Evolutionary conservation across 2,888 invertebrate species (phyloP), one percentile per base, ranked within the genome.

Genomic region (Nineta flava): DNA sequence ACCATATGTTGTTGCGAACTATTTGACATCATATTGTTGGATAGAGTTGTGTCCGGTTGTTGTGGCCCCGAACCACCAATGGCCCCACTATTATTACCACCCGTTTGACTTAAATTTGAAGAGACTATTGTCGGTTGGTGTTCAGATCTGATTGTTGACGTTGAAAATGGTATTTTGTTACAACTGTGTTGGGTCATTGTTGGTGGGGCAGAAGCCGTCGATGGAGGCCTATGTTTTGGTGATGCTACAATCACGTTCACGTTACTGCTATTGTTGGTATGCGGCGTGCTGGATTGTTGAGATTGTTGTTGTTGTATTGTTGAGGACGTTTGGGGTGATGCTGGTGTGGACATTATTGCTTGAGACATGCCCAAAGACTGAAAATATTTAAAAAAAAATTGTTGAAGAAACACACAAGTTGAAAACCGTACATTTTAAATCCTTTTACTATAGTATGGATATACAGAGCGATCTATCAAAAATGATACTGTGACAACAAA

Each of bases 251-350:
- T 55, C 64, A 65, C 61, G 10, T 65, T 63, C 46, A 56, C 58
- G 32, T 50, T 49, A 17, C 32, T 34, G 3, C n/a, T 13, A 7
- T 26, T 26, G 2, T 26, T 26, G 2, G 7, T 26, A 26, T 26
- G 26, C 7, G 26, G 26, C 7, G 26, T 26, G 26, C 6, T 6
- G 6, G 53, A 49, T 16, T 51, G 45, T 15, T 51, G 51, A n/a
- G 51, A 40, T n/a, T 53, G 53, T 3, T 40, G 49, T 55, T 59
- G 52, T 32, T 63, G 61, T 48, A 72, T 65, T 52, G 65, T 66
- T 9, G 66, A 65, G 2, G 66, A 65, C 17, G 65, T 64, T 9
- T 67, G 65, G 9, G 67, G 65, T 40, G 61, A 56, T 10, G 65
- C 67, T 50, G 66, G 58, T 26, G 50, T 57, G 6, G 44, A 21